Conservation (phyloP, 2,888 invertebrate genomes). For the Phragmatobia fuliginosa region DNA sequence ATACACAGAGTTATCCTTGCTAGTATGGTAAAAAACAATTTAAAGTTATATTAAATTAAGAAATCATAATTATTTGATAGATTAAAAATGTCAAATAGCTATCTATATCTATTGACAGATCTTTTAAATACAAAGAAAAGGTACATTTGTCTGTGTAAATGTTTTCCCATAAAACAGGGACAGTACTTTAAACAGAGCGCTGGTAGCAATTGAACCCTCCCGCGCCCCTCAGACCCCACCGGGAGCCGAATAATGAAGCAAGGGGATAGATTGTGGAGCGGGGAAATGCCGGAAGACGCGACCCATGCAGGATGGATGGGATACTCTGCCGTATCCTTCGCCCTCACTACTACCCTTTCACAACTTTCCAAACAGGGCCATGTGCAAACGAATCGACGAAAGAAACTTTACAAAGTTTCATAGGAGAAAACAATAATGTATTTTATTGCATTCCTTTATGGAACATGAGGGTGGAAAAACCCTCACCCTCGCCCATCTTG, state of each 20-base stretch:
- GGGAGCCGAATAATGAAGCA: conserved; percentile 74
- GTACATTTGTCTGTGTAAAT: background rate
- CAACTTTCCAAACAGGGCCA: conserved; percentile 55
- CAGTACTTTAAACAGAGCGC: conserved; percentile 6
- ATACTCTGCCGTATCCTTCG: conserved; percentile 59
- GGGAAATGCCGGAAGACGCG: conserved; percentile 71
- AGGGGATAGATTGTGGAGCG: conserved; percentile 66
- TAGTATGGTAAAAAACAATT: too few relatives aligned
- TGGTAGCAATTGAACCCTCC: conserved; percentile 69
- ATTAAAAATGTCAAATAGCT: background rate
- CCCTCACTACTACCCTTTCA: conserved; percentile 55
- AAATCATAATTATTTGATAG: background rate
- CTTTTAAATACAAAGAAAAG: background rate
- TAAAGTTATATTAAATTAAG: too few relatives aligned
- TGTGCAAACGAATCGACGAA: conserved; percentile 48
- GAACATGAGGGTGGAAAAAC: conserved; percentile 22
- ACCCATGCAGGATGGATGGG: conserved; percentile 69
- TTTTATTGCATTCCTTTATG: conserved; percentile 48
- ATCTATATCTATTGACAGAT: background rate
- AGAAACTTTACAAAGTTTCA: conserved; percentile 38
- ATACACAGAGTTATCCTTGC: too few relatives aligned
- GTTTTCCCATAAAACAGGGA: conserved; percentile 20
- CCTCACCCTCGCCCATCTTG: conserved; percentile 17
- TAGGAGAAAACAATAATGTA: conserved; percentile 41
- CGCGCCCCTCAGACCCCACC: conserved; percentile 79